Base-by-base conservation (phyloP, 2,888 invertebrate species). In the Ophonus ardosiacus region DNA sequence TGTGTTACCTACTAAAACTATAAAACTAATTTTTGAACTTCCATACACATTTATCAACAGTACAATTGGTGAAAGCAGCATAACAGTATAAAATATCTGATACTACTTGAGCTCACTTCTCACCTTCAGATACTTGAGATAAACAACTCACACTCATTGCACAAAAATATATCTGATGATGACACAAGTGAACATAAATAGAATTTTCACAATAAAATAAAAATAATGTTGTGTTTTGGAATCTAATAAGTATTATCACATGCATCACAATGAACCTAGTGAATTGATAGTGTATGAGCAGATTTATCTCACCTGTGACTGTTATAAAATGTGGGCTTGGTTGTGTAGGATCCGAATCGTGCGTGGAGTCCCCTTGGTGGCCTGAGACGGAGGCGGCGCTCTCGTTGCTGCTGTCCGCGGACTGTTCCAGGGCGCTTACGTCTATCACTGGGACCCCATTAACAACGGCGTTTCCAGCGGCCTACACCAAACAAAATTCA, bases 291-390 rank as follows among this genome's bases (percentile, higher is more conserved):
- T 38, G 38, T 38, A 59, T 81, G 65, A 63, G 31, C 31, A 31
- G 31, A 31, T 31, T 24, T 21, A 24, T 90, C 92, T 91, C 90
- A 95, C 95, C 95, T 88, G 95, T 94, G 40, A 96, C 96, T 56
- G 95, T 94, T 87, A 96, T 96, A 90, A 94, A 96, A 86, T 94
- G 94, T 51, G 93, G 93, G 13, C 93, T 91, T 57, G 89, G 88
- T 83, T 91, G 90, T 57, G 92, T 91, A n/a, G 92, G 92, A 86
- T 92, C 93, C 82, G 92, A 90, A 88, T 93, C 93, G 87, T 93
- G 92, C 85, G 91, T 90, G 38, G 90, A 90, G 61, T 93, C 92
- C 56, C 91, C 89, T 86, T 92, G 92, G 86, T 92, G 92, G 85
- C 92, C 92, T 57, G 92, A 90, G 61, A 90, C 88, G 13, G 92